phyloP scores from a whole-genome alignment of 2,888 invertebrate genomes.

The Endomychus coccineus region DNA sequence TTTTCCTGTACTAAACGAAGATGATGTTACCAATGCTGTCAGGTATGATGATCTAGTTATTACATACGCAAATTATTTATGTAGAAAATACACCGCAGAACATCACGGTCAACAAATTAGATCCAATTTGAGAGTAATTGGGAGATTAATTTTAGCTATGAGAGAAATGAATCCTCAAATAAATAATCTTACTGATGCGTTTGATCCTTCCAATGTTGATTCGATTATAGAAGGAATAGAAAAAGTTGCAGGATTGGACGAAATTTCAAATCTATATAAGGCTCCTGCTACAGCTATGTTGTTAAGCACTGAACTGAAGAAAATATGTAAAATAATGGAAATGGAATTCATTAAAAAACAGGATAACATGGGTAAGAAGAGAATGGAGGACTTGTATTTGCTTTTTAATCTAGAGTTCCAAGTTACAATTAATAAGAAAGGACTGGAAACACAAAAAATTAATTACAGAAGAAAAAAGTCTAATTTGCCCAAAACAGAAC shows the following conservation, averaged over 20 bases:
- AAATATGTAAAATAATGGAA: constrained; percentile 9
- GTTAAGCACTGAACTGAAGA: constrained; percentile 14
- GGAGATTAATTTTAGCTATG: constrained; percentile 13
- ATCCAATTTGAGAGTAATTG: constrained; percentile 11
- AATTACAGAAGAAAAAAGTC: constrained; percentile 15
- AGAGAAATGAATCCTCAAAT: constrained; percentile 10
- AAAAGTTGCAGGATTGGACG: constrained; percentile 11
- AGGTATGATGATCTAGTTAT: constrained; percentile 16
- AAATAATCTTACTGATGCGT: constrained; percentile 12
- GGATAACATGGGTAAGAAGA: constrained; percentile 1
- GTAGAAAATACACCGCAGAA: constrained; percentile 11
- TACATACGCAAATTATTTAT: constrained; percentile 14
- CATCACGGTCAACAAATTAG: constrained; percentile 15
- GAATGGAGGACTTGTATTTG: constrained; percentile 15
- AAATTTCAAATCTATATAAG: constrained; percentile 3
- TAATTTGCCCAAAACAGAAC: constrained; percentile 9
- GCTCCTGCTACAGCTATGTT: constrained; percentile 15
- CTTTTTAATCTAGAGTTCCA: constrained; percentile 11
- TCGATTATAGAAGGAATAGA: constrained; percentile 6
- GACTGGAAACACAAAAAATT: constrained; percentile 16
- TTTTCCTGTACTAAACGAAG: constrained; percentile 14
- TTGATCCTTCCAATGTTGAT: constrained; percentile 7
- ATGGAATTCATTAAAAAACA: constrained; percentile 14
- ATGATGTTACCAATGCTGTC: constrained; percentile 10
- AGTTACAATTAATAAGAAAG: constrained; percentile 20